A percentile compares a stretch with the other conserved stretches of the same genome.
Conservation (phyloP, 2,797 vertebrate genomes). For the Enteromius afrohamiltoni region DNA sequence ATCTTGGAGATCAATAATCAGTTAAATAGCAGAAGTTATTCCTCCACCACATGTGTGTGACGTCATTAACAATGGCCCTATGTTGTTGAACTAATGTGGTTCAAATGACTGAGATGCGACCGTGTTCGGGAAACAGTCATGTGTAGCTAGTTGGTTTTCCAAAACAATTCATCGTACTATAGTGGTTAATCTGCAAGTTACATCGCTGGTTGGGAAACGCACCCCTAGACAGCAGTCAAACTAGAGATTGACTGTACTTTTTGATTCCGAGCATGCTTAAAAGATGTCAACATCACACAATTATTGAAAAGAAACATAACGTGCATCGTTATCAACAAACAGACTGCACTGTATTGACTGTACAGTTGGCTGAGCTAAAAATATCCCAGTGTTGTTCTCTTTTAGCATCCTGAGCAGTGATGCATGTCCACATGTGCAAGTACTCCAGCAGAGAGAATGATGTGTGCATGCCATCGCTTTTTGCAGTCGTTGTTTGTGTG, state of each 20-base stretch:
- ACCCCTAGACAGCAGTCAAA: not conserved
- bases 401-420: conserved; percentile 18
- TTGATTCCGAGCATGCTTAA: not conserved
- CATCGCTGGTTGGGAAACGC: not conserved
- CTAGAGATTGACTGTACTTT: not conserved
- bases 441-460: conserved; percentile 27
- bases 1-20: too few species aligned
- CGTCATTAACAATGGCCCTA: too few species aligned
- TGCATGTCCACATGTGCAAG: conserved; percentile 34
- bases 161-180: too few species aligned
- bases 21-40: too few species aligned
- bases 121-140: too few species aligned
- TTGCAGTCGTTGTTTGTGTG: not conserved
- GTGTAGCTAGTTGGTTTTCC: too few species aligned
- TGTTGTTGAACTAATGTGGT: too few species aligned
- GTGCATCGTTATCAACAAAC: not conserved
- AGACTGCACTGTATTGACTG: conserved; percentile 10
- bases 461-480: conserved; percentile 4
- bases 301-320: not conserved
- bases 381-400: conserved; percentile 20
- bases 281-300: not conserved
- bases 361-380: conserved; percentile 11
- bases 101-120: too few species aligned
- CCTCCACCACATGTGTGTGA: too few species aligned
- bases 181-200: not conserved